A percentile compares a stretch with the other conserved stretches of the same genome.
Evolutionary conservation across 2,113 vertebrate species (phyloP).

Genomic region (Muscicapa adusta): DNA sequence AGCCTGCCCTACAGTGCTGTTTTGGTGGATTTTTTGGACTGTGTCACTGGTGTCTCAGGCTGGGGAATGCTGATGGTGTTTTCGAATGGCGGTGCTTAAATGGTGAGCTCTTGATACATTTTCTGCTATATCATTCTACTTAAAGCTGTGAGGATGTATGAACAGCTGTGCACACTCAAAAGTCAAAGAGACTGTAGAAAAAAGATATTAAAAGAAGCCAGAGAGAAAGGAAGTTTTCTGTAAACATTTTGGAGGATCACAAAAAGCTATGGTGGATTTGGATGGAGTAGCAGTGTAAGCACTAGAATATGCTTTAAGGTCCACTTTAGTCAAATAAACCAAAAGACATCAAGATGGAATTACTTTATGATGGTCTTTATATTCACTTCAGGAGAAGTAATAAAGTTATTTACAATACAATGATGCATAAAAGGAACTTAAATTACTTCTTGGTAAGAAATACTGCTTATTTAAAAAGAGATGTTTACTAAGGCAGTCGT

Average conservation of each 20-base stretch:
- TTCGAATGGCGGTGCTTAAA: not conserved
- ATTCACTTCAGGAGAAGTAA: constrained; percentile 18
- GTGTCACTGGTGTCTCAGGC: not conserved
- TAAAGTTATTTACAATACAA: not conserved
- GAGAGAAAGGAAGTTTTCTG: not conserved
- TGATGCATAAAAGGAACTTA: not conserved
- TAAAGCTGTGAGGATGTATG: rapidly evolving
- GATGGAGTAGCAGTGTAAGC: not conserved
- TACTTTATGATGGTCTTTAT: not conserved
- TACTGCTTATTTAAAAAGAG: constrained; percentile 22
- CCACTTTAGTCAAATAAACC: constrained; percentile 33
- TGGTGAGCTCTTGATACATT: not conserved
- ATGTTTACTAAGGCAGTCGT: not conserved
- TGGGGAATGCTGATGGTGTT: not conserved
- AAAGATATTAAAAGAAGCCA: not conserved
- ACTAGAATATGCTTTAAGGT: not conserved
- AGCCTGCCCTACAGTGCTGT: rapidly evolving
- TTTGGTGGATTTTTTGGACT: not conserved
- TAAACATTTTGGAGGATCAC: not conserved
- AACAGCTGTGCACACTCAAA: not conserved
- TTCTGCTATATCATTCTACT: not conserved
- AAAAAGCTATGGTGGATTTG: not conserved
- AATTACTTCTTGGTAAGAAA: constrained; percentile 28
- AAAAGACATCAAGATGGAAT: not conserved
- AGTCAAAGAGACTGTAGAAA: not conserved